Percentiles rank a stretch among this genome's conserved stretches.
These are phyloP conservation scores for Poeciliopsis presidionis DNA, from an alignment of 2,797 vertebrate species.

Conservation along the genomic window DNA sequence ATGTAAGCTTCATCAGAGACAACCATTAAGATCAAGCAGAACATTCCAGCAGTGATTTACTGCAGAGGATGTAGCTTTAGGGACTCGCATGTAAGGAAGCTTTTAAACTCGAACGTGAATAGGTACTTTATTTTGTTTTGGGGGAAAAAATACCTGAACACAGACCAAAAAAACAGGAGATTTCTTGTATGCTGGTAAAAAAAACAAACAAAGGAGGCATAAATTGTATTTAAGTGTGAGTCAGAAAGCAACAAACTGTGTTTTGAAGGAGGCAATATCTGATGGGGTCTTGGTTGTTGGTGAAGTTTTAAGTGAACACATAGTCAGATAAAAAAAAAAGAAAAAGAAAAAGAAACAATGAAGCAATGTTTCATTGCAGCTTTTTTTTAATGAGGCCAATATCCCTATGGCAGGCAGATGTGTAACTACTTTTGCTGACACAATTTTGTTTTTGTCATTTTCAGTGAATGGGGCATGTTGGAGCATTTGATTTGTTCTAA, in stretches of 20 bases:
- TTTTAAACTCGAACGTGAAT: slow-evolving; percentile 12
- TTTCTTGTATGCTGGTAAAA: slow-evolving; percentile 3
- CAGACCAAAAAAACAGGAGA: slow-evolving; percentile 23
- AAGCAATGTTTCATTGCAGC: slow-evolving; percentile 2
- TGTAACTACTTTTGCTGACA: background rate
- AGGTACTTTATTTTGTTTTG: slow-evolving; percentile 40
- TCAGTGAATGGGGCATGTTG: slow-evolving; percentile 24
- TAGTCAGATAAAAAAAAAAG: background rate
- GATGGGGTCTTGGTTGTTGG: slow-evolving; percentile 24
- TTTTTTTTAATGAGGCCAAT: slow-evolving; percentile 8
- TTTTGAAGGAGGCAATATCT: slow-evolving; percentile 27
- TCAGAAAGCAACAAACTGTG: slow-evolving; percentile 37
- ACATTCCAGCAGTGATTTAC: slow-evolving; percentile 70
- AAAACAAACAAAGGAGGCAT: slow-evolving; percentile 23
- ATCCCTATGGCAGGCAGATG: slow-evolving; percentile 4
- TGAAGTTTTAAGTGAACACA: slow-evolving; percentile 20
- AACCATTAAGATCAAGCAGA: slow-evolving; percentile 40
- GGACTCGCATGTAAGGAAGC: background rate
- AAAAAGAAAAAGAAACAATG: background rate
- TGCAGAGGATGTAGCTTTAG: slow-evolving; percentile 29
- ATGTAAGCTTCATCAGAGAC: slow-evolving; percentile 44
- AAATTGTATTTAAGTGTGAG: slow-evolving; percentile 30
- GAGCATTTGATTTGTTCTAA: slow-evolving; percentile 2
- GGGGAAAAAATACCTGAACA: slow-evolving; percentile 38
- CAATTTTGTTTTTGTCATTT: slow-evolving; percentile 6